Evolutionary conservation across 2,797 vertebrate species (phyloP), one percentile per base, ranked within the genome.

Genomic region (Catharus ustulatus): DNA sequence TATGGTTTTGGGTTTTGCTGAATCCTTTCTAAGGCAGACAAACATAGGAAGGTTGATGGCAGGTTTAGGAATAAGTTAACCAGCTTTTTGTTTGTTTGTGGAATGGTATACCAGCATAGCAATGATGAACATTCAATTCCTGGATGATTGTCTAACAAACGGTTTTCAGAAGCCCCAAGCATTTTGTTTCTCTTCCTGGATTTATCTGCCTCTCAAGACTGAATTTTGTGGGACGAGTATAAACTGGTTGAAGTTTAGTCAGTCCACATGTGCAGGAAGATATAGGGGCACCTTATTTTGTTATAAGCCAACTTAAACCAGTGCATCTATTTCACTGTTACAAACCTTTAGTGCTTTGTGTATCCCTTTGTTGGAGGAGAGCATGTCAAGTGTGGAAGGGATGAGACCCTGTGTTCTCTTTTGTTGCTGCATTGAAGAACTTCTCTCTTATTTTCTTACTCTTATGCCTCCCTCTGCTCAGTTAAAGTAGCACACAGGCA

Each of bases 121-220:
- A 63, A 4, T 34, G 36, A 55, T 15, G 46, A 67, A 75, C 0
- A 0, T 24, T 10, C 18, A 6, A 3, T 69, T 80, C 19, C 43
- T 49, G 32, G 58, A 13, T 77, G 26, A 16, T 68, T 89, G 43
- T 34, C n/a, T 78, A 57, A 59, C n/a, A 64, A 71, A 72, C 29
- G 46, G 9, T 51, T 90, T 83, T 46, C 43, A 78, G 46, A 75
- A 76, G 24, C 9, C 13, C 1, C 1, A 10, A 55, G 69, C 6
- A 4, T 74, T 94, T 87, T 78, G 11, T 71, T 52, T 32, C 20
- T 87, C n/a, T 83, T 14, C 6, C 29, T 43, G 15, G 8, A 21
- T 58, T 78, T 84, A 24, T 51, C 36, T 72, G 13, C 13, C 45
- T 85, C 46, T 61, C 69, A 57, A 26, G 71, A 84, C 20, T 61